Percentiles rank a stretch among this genome's conserved stretches.
Evolutionary conservation across 2,797 vertebrate genomes (phyloP).

Genomic region (Squalus acanthias): DNA sequence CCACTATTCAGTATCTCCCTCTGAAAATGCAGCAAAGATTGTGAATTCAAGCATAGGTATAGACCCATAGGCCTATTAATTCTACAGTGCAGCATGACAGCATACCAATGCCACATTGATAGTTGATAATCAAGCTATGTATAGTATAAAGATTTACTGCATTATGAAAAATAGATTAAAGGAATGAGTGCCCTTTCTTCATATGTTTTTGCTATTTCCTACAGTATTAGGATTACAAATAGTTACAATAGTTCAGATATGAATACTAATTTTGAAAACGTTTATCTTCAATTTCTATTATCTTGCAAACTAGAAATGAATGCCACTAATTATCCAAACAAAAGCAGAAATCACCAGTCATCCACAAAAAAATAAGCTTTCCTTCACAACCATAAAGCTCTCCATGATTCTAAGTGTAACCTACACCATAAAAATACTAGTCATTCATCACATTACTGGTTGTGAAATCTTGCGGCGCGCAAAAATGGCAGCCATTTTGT

Average conservation of each 20-base stretch:
- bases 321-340: background rate
- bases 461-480: background rate
- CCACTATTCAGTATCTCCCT: background rate
- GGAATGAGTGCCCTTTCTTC: background rate
- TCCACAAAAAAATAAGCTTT: background rate
- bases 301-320: background rate
- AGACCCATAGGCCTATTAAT: background rate
- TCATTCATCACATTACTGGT: background rate
- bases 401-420: background rate
- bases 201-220: background rate
- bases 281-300: background rate
- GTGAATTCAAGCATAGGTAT: background rate
- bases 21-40: background rate
- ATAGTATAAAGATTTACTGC: background rate
- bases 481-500: background rate
- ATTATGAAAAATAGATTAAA: background rate
- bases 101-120: background rate
- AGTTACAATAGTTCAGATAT: background rate
- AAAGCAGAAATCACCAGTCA: background rate
- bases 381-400: background rate
- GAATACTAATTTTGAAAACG: constrained; percentile 1
- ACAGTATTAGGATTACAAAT: background rate
- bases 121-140: background rate
- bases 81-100: background rate
- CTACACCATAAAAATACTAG: background rate